Conservation (phyloP, 1,140 invertebrate species). For the Microplitis demolitor region DNA sequence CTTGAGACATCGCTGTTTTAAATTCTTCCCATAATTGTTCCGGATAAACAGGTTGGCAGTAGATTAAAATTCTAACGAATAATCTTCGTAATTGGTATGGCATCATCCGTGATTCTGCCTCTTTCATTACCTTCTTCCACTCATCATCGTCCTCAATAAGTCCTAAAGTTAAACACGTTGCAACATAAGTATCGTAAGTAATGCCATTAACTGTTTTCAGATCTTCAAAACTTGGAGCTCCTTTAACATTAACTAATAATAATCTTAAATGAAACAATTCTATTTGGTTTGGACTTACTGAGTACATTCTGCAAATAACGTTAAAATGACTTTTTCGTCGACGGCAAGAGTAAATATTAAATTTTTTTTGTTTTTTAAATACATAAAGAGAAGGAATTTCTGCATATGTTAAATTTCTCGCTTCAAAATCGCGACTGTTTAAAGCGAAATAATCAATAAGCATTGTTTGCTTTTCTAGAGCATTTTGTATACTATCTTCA, state of each 20-base stretch:
- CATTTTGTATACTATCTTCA: too few species aligned
- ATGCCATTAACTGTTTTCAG: background rate
- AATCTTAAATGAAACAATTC: background rate
- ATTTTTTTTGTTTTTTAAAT: background rate
- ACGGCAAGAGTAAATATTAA: background rate
- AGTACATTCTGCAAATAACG: constrained; percentile 22
- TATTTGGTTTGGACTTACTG: constrained; percentile 17
- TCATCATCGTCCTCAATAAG: constrained; percentile 29
- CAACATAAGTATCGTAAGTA: constrained; percentile 18
- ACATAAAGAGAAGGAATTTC: background rate
- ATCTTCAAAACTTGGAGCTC: constrained; percentile 18
- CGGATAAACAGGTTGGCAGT: background rate
- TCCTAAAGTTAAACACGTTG: constrained; percentile 24
- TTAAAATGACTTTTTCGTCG: constrained; percentile 8
- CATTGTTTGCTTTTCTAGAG: too few species aligned
- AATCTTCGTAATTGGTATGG: background rate
- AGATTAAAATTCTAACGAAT: constrained; percentile 1
- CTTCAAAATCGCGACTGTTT: background rate
- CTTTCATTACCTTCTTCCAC: constrained; percentile 13
- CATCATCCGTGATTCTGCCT: background rate
- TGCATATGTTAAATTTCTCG: background rate
- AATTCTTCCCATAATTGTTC: background rate
- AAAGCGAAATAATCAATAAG: background rate
- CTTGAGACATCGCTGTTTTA: background rate
- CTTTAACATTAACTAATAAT: constrained; percentile 8